Percentiles rank a stretch among this genome's conserved stretches.
These are phyloP conservation scores for Myotis lucifugus DNA, from an alignment of 2,113 vertebrate genomes.

Conservation along the genomic window DNA sequence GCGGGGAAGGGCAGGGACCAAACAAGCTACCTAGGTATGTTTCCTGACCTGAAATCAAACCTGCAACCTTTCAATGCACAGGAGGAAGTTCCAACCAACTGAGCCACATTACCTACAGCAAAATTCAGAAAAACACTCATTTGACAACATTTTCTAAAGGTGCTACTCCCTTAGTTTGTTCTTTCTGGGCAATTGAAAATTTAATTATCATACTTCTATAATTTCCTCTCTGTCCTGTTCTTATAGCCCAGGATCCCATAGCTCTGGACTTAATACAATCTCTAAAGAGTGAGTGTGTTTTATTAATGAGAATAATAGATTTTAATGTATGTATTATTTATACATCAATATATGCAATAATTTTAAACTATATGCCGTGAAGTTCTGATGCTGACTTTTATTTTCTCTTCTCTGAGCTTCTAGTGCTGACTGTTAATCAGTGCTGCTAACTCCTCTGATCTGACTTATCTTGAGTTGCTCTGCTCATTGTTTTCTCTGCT, in stretches of 20 bases:
- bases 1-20: too few relatives aligned
- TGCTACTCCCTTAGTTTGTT: neutral
- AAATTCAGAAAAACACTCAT: neutral
- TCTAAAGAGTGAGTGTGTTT: neutral
- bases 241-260: neutral
- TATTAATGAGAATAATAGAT: neutral
- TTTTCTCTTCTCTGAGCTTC: neutral
- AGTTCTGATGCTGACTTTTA: neutral
- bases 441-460: neutral
- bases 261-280: neutral
- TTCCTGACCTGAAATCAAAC: too few relatives aligned
- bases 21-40: too few relatives aligned
- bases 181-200: neutral
- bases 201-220: neutral
- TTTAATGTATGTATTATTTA: constrained; percentile 25
- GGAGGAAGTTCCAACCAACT: too few relatives aligned
- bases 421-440: neutral
- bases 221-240: neutral
- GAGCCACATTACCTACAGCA: too few relatives aligned
- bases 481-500: neutral
- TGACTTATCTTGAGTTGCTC: neutral
- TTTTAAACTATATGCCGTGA: neutral
- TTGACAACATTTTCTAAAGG: neutral
- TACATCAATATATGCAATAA: neutral
- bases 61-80: too few relatives aligned